Percentiles rank a stretch among this genome's conserved stretches.
phyloP scores from a whole-genome alignment of 2,888 invertebrate species.

The Anorthoa munda region DNA sequence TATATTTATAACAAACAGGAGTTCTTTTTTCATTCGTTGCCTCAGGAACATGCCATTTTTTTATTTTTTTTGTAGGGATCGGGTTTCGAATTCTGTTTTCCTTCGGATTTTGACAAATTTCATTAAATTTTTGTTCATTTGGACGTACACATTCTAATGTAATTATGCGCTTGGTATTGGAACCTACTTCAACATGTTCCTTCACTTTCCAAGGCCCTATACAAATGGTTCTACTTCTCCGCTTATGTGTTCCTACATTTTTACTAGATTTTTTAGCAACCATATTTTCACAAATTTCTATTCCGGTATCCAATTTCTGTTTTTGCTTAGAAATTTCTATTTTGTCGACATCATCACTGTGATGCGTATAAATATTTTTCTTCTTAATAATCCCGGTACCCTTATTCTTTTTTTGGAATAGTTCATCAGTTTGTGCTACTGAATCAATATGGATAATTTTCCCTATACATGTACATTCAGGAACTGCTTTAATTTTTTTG shows the following conservation, averaged over 20 bases:
- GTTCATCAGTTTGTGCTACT: constrained; percentile 36
- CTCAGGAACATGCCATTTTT: background rate
- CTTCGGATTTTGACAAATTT: background rate
- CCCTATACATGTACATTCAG: constrained; percentile 17
- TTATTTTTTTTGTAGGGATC: background rate
- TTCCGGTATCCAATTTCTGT: background rate
- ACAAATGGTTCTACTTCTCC: background rate
- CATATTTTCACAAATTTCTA: background rate
- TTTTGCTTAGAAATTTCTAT: constrained; percentile 3
- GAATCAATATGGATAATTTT: constrained; percentile 40
- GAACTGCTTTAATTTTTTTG: background rate
- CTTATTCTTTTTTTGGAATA: constrained; percentile 7
- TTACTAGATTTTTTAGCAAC: background rate
- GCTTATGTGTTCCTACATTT: constrained; percentile 13
- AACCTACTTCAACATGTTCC: background rate
- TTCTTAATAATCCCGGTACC: constrained; percentile 1
- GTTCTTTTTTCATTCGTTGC: background rate
- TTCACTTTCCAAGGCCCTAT: constrained; percentile 13
- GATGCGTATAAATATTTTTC: background rate
- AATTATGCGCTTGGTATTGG: background rate
- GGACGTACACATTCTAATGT: background rate
- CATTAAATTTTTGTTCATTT: background rate
- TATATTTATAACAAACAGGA: constrained; percentile 1
- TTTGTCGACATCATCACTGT: constrained; percentile 11
- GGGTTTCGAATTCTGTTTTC: background rate